phyloP scores from a whole-genome alignment of 2,113 vertebrate genomes.

The Bostrychus sinensis region DNA sequence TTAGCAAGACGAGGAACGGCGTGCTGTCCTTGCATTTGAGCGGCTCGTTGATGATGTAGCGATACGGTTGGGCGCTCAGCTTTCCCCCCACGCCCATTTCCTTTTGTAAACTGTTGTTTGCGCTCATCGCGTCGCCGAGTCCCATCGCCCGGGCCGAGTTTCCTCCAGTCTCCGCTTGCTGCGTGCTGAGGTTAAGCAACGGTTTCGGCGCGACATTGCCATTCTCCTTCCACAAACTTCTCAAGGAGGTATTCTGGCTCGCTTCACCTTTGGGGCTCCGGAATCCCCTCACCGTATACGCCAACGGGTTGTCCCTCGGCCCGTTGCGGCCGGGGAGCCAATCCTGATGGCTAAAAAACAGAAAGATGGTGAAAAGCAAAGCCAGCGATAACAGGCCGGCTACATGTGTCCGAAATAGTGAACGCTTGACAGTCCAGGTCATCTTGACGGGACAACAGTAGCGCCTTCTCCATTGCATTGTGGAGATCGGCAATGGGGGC shows the following conservation, averaged over 20 bases:
- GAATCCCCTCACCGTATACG: constrained; percentile 90
- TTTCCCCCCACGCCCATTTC: constrained; percentile 87
- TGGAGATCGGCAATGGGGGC: constrained; percentile 80
- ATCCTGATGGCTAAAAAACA: constrained; percentile 93
- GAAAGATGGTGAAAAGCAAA: constrained; percentile 89
- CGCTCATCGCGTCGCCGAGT: constrained; percentile 89
- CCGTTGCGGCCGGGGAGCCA: constrained; percentile 88
- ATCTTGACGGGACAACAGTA: constrained; percentile 96
- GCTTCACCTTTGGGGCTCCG: constrained; percentile 86
- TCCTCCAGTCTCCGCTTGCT: constrained; percentile 82
- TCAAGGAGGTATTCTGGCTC: constrained; percentile 87
- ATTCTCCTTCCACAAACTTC: constrained; percentile 86
- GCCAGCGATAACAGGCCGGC: constrained; percentile 89
- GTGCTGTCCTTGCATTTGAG: constrained; percentile 86
- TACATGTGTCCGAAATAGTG: constrained; percentile 91
- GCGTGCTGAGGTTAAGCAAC: constrained; percentile 84
- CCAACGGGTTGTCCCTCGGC: constrained; percentile 89
- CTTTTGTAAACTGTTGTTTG: constrained; percentile 91
- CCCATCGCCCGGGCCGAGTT: constrained; percentile 79
- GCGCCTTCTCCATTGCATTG: constrained; percentile 98
- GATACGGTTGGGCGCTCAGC: constrained; percentile 86
- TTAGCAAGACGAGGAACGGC: constrained; percentile 91
- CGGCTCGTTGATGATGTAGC: constrained; percentile 92
- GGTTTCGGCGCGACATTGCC: constrained; percentile 83
- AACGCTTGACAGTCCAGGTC: constrained; percentile 95